These are phyloP conservation scores for Dromius quadrimaculatus DNA, from an alignment of 2,888 invertebrate species.

Conservation along the genomic window DNA sequence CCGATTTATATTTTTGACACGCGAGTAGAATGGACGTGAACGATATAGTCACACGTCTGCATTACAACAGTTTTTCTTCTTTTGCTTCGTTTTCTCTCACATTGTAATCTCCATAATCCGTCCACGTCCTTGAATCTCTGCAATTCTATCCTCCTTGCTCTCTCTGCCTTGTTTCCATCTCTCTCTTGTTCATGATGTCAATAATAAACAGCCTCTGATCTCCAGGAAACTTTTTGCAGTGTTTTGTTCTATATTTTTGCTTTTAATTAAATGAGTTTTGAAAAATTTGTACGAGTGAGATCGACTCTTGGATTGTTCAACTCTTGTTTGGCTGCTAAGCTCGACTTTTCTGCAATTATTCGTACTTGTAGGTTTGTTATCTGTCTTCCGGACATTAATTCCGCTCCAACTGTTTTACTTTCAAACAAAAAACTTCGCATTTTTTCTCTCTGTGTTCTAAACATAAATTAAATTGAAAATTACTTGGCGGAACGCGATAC, in stretches of 20 bases:
- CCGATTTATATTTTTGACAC: constrained; percentile 47
- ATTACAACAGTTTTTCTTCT: constrained; percentile 47
- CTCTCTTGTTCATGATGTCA: constrained; percentile 19
- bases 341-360: constrained; percentile 33
- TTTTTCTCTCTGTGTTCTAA: too few relatives aligned
- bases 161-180: constrained; percentile 1
- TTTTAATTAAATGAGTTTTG: constrained; percentile 34
- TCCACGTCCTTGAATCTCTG: constrained; percentile 47
- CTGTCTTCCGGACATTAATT: constrained; percentile 24
- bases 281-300: constrained; percentile 35
- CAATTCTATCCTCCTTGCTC: constrained; percentile 29
- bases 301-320: constrained; percentile 19
- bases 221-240: constrained; percentile 15
- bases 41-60: constrained; percentile 42
- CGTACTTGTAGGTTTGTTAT: constrained; percentile 19
- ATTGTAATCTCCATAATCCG: constrained; percentile 51
- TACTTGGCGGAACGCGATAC: too few relatives aligned
- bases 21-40: constrained; percentile 34
- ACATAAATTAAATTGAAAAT: too few relatives aligned
- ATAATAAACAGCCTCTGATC: constrained; percentile 33
- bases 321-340: constrained; percentile 19
- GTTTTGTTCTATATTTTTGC: constrained; percentile 33
- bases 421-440: constrained; percentile 18
- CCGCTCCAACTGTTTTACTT: constrained; percentile 2
- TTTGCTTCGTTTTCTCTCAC: constrained; percentile 45